Evolutionary conservation across 1,140 invertebrate species (phyloP).

Genomic region (Zaprionus davidi): DNA sequence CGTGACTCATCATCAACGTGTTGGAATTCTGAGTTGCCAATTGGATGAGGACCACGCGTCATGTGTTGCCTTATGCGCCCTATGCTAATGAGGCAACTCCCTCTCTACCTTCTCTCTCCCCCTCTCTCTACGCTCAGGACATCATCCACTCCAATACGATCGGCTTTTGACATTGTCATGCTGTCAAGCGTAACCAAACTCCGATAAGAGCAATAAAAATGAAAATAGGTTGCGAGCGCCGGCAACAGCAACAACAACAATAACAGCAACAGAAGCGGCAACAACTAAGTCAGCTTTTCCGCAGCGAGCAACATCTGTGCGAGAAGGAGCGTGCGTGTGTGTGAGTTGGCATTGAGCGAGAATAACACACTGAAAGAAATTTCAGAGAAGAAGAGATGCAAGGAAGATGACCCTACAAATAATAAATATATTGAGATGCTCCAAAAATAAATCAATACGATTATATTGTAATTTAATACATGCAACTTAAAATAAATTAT

Average conservation of each 20-base stretch:
- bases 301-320: conserved; percentile 60
- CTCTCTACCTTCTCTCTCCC: not conserved
- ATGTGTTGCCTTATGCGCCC: conserved; percentile 54
- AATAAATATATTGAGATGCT: not conserved
- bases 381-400: not conserved
- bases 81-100: conserved; percentile 56
- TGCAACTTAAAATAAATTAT: not conserved
- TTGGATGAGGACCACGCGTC: conserved; percentile 58
- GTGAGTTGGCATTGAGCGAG: conserved; percentile 17
- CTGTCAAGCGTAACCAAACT: conserved; percentile 82
- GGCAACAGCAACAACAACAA: conserved; percentile 35
- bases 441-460: not conserved
- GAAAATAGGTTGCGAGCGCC: conserved; percentile 65
- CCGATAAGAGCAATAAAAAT: conserved; percentile 83
- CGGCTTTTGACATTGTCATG: conserved; percentile 72
- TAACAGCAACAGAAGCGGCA: conserved; percentile 40
- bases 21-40: conserved; percentile 59
- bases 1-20: conserved; percentile 71
- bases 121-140: conserved; percentile 18
- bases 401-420: not conserved
- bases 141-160: conserved; percentile 55
- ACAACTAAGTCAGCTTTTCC: conserved; percentile 55
- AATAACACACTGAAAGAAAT: conserved; percentile 43
- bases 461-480: not conserved
- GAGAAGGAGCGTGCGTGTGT: not conserved